Evolutionary conservation across 2,797 vertebrate species (phyloP).

Genomic region (Argya squamiceps): DNA sequence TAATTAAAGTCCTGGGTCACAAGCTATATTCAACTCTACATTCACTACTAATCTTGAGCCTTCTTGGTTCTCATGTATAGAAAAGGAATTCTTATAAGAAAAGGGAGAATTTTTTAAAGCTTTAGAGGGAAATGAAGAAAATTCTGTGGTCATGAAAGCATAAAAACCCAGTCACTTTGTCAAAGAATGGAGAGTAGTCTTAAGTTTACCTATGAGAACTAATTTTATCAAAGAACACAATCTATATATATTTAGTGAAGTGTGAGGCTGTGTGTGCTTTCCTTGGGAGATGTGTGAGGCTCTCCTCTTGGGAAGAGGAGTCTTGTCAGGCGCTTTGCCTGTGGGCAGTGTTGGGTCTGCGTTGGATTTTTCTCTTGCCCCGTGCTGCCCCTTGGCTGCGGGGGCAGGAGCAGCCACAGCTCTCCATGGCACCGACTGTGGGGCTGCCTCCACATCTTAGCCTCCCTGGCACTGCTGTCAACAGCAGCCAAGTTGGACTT

Average conservation of each 20-base stretch:
- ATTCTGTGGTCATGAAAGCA: not conserved
- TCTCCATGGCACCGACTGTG: fast-evolving
- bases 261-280: not conserved
- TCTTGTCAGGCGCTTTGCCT: fast-evolving
- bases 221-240: not conserved
- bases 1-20: not conserved
- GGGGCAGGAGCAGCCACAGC: fast-evolving
- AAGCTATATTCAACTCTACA: not conserved
- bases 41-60: not conserved
- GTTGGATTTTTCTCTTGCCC: not conserved
- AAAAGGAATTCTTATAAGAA: not conserved
- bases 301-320: not conserved
- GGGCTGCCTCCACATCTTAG: fast-evolving
- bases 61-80: fast-evolving
- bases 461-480: not conserved
- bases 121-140: not conserved
- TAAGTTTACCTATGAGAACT: not conserved
- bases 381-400: fast-evolving
- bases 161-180: not conserved
- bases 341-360: not conserved
- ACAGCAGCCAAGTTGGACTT: not conserved
- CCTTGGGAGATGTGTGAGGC: not conserved
- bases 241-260: fast-evolving
- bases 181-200: not conserved
- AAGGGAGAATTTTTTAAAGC: not conserved